A percentile compares a stretch with the other conserved stretches of the same genome.
Conservation (phyloP, 2,113 vertebrate genomes). For the Grallaria varia region DNA sequence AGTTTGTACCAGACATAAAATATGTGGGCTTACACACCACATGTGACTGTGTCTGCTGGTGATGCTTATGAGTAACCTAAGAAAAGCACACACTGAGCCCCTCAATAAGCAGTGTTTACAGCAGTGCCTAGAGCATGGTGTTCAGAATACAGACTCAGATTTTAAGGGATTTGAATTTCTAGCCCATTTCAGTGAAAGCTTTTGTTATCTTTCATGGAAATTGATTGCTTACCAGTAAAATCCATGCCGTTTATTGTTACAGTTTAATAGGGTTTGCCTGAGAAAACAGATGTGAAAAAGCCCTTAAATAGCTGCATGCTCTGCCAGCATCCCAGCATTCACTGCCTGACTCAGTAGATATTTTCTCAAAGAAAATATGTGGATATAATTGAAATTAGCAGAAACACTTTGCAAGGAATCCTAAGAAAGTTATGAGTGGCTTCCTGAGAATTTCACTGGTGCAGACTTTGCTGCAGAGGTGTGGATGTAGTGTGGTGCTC, state of each 20-base stretch:
- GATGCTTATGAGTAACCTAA: background rate
- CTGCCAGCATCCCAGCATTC: background rate
- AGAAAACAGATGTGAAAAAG: slow-evolving; percentile 13
- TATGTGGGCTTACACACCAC: background rate
- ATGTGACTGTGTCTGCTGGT: rapidly evolving
- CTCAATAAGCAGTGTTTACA: background rate
- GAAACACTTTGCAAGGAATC: background rate
- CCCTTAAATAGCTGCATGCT: background rate
- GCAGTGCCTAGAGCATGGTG: background rate
- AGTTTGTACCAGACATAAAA: background rate
- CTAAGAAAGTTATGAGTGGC: background rate
- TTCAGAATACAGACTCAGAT: background rate
- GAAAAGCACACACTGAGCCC: background rate
- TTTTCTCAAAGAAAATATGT: background rate
- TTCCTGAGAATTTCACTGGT: background rate
- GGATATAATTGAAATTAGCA: background rate
- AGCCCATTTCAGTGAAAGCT: background rate
- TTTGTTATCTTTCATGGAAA: background rate
- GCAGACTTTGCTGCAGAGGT: background rate
- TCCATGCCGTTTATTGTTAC: background rate
- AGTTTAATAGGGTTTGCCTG: background rate
- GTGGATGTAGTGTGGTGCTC: background rate
- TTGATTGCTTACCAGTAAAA: background rate
- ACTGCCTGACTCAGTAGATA: background rate
- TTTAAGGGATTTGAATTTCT: background rate